Base-by-base conservation (phyloP, 2,888 invertebrate species). In the Nemotelus nigrinus region DNA sequence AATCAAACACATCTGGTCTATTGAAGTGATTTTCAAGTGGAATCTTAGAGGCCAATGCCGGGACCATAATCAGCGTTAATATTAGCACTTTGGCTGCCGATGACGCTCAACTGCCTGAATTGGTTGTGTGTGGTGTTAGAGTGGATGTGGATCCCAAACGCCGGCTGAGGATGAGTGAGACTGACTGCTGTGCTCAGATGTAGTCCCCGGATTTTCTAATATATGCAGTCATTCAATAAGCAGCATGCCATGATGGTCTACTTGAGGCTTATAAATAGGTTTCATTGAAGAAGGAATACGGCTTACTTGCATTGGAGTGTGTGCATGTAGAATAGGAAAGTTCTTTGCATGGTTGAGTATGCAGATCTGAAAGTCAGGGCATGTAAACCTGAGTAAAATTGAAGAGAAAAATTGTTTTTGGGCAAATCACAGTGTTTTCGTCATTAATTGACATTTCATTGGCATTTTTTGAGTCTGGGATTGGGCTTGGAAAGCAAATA, bases 81-180 rank as follows among this genome's bases (percentile, higher is more conserved):
- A 65, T 65, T 65, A 65, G 65, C 65, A 65, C 65, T 65, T 65
- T 65, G 44, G 65, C 65, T 47, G 65, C 63, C 63, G 43, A 63
- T 63, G 63, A 63, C 63, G 63, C 63, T 25, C 25, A 25, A 25
- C 25, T 25, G 25, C 25, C 25, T 25, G 25, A 25, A 25, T 25
- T 25, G 25, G 25, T 25, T 25, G 25, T 25, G 25, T 25, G 25
- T 25, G 1, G 25, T 25, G 25, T 25, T 25, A 25, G 25, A 25
- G 25, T 25, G 25, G 25, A 25, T 25, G 25, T 25, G 25, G 25
- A 25, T 25, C 25, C 25, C 25, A 25, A 25, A 25, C 25, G 25
- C 25, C 25, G 25, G 25, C 25, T 25, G 25, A 25, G 25, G 63
- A 53, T 25, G 63, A 43, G 39, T 4, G 63, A 63, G 39, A 39